A percentile compares a stretch with the other conserved stretches of the same genome.
phyloP scores from a whole-genome alignment of 2,888 invertebrate genomes.

The Isotomurus palustris region DNA sequence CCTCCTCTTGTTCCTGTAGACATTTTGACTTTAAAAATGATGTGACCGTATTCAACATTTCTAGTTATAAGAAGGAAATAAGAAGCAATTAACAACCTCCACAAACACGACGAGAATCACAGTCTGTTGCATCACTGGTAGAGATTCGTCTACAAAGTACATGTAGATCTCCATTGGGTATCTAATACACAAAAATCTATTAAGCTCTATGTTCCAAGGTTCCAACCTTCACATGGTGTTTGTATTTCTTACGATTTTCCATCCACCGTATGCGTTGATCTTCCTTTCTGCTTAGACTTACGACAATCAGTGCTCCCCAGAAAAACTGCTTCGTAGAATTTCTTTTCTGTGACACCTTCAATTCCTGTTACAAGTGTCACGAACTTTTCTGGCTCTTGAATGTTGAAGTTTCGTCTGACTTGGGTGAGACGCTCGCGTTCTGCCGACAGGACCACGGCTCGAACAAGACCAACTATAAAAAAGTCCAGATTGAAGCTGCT shows the following conservation, averaged over 20 bases:
- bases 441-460: conserved; percentile 14
- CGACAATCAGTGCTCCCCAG: conserved; percentile 11
- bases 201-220: neutral
- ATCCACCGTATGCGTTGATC: conserved; percentile 23
- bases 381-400: conserved; percentile 14
- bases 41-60: neutral
- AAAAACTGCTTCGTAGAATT: conserved; percentile 31
- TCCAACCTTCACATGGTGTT: neutral
- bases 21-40: neutral
- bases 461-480: no score
- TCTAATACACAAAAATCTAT: conserved; percentile 1
- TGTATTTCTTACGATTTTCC: conserved; percentile 15
- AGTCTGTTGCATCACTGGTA: conserved; percentile 12
- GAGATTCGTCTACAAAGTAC: conserved; percentile 26
- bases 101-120: conserved; percentile 25
- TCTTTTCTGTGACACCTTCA: conserved; percentile 14
- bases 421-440: conserved; percentile 6
- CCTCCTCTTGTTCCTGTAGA: neutral
- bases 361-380: conserved; percentile 18
- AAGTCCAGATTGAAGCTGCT: no score
- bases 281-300: neutral
- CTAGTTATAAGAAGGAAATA: neutral
- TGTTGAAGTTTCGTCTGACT: conserved; percentile 13
- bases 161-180: conserved; percentile 34
- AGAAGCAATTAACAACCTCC: conserved; percentile 5